phyloP scores from a whole-genome alignment of 2,888 invertebrate genomes.

The Nomada fucata region DNA sequence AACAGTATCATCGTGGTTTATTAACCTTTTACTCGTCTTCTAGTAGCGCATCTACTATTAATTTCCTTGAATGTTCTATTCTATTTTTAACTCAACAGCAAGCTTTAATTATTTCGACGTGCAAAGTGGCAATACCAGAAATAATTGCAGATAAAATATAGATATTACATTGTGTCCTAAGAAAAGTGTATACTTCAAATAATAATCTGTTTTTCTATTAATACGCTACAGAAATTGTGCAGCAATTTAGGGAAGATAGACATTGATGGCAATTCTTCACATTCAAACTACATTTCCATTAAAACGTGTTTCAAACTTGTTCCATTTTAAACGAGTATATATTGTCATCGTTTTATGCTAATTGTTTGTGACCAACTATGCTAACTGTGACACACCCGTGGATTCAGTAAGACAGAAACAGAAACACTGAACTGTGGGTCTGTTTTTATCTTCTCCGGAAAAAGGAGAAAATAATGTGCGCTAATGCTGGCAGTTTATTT shows the following conservation, averaged over 20 bases:
- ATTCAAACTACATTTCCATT: too few species aligned
- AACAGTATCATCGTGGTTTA: neutral
- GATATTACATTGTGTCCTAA: too few species aligned
- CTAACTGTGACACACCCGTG: constrained; percentile 1
- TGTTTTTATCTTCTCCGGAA: neutral
- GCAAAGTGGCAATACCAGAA: too few species aligned
- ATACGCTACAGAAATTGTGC: too few species aligned
- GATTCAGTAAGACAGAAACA: constrained; percentile 8
- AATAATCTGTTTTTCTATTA: too few species aligned
- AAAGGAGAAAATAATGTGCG: constrained; percentile 22
- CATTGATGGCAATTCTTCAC: too few species aligned
- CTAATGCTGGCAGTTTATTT: constrained; percentile 26
- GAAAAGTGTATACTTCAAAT: too few species aligned
- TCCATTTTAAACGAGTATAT: neutral
- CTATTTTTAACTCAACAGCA: neutral
- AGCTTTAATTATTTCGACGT: too few species aligned
- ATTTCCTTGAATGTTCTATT: neutral
- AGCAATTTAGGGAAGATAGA: too few species aligned
- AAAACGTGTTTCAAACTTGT: neutral
- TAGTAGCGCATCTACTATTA: neutral
- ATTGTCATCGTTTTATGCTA: constrained; percentile 3
- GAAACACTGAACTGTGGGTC: constrained; percentile 7
- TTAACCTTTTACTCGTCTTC: neutral
- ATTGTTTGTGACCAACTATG: neutral
- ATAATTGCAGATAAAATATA: too few species aligned